Base-by-base conservation (phyloP, 2,797 vertebrate genomes). In the Chrosomus eos region DNA sequence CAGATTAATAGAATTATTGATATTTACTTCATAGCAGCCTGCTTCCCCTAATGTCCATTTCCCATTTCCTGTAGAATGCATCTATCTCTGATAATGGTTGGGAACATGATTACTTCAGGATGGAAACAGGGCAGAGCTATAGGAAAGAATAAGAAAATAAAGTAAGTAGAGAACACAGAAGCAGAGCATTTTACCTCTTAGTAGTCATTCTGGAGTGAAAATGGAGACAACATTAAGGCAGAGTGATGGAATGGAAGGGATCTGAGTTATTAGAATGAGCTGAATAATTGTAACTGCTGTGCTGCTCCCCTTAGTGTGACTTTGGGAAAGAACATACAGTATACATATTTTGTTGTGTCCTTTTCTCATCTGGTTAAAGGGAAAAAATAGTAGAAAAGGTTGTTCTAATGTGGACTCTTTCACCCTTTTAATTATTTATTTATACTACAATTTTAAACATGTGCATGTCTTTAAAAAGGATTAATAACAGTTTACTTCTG, bases 1-100 rank as follows among this genome's bases (percentile, higher is more conserved):
- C 90, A 95, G 94, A 95, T 95, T 95, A 95, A 95, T 94, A 95
- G 92, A 89, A 55, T 67, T 92, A 95, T 95, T 90, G 94, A 95
- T 95, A 91, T 79, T 74, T 76, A 71, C 78, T 90, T 84, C 84
- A 51, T 84, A 53, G 40, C n/a, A 81, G 79, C 88, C 86, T 87
- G 80, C 87, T 90, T 86, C 85, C 76, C 89, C 89, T 88, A 89
- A 92, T 90, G 93, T 91, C 91, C 88, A 90, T 91, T 92, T 92
- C 89, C 92, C 87, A 90, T 93, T 93, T 93, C 91, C 93, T 91
- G 86, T 85, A 87, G 92, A 93, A 94, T 93, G 93, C 93, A 93
- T 94, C 92, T 91, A 92, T 94, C 92, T 92, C 92, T 90, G 91
- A 88, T 90, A 91, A 90, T 90, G 90, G 90, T 92, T 89, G 90